phyloP scores from a whole-genome alignment of 2,113 vertebrate genomes.

The Oncorhynchus clarkii region DNA sequence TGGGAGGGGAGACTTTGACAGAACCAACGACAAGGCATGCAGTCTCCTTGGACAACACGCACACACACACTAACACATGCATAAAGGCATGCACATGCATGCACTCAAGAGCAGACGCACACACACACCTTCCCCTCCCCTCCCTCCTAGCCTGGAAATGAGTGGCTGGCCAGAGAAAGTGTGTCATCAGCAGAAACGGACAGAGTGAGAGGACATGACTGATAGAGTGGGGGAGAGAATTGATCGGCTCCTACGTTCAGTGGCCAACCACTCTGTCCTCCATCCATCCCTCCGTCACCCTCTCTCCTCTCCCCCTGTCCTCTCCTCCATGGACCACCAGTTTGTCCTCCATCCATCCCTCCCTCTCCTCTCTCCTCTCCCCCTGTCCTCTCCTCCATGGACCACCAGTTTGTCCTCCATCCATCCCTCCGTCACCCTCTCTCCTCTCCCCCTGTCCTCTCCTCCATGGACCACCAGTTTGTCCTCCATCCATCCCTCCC shows the following conservation, averaged over 20 bases:
- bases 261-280: slow-evolving; percentile 50
- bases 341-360: not conserved
- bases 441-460: too few relatives aligned
- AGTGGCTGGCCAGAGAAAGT: slow-evolving; percentile 68
- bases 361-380: not conserved
- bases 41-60: not conserved
- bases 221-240: slow-evolving; percentile 69
- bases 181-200: slow-evolving; percentile 74
- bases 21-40: slow-evolving; percentile 11
- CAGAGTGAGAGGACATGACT: slow-evolving; percentile 68
- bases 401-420: too few relatives aligned
- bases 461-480: not conserved
- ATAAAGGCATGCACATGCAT: slow-evolving; percentile 31
- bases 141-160: slow-evolving; percentile 63
- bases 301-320: too few relatives aligned
- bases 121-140: not conserved
- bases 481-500: not conserved
- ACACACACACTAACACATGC: slow-evolving; percentile 13
- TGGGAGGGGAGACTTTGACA: slow-evolving; percentile 55
- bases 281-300: slow-evolving; percentile 2
- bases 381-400: not conserved
- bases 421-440: not conserved
- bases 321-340: not conserved
- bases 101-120: too few relatives aligned
- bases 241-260: slow-evolving; percentile 68